Evolutionary conservation across 1,140 invertebrate genomes (phyloP), one percentile per base, ranked within the genome.

Genomic region (Diorhabda carinulata): DNA sequence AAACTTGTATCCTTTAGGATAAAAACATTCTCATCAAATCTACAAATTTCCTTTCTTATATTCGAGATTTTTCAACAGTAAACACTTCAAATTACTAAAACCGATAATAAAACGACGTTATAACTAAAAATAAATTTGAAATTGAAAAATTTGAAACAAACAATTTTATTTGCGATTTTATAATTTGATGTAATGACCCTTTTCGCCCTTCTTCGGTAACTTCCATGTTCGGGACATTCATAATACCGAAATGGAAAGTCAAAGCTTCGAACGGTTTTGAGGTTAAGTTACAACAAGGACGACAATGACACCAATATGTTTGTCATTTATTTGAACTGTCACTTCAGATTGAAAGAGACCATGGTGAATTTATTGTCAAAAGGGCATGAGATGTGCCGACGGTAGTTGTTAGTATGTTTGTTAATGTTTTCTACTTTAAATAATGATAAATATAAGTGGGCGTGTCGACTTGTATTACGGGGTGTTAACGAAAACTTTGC

Each of bases 251-350:
- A 63, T 65, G 69, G 63, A 73, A 70, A 72, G 71, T 72, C 73
- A 68, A 70, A 58, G 73, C 66, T 70, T 64, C 62, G 57, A 72
- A 67, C 25, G 71, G 71, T 73, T 52, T 70, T 71, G 72, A 73
- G 73, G 71, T 74, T 74, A 70, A 66, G 73, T 73, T 74, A 73
- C 69, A 74, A 73, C 69, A 74, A 69, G 61, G 69, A 67, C 70
- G 73, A 74, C 73, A 74, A 74, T 74, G 47, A 69, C 64, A 68
- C 66, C 73, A 74, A 74, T 74, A 74, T 74, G 73, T 73, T 73
- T 73, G 69, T 73, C 67, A 74, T 74, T 74, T 74, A 74, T 74
- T 74, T 70, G 68, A 69, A 61, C 65, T 74, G 73, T 70, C 73
- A 73, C 64, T 67, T 45, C 65, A 66, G 64, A 66, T 40, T 64